These are phyloP conservation scores for Parnassius smintheus DNA, from an alignment of 2,888 invertebrate genomes.

Conservation along the genomic window DNA sequence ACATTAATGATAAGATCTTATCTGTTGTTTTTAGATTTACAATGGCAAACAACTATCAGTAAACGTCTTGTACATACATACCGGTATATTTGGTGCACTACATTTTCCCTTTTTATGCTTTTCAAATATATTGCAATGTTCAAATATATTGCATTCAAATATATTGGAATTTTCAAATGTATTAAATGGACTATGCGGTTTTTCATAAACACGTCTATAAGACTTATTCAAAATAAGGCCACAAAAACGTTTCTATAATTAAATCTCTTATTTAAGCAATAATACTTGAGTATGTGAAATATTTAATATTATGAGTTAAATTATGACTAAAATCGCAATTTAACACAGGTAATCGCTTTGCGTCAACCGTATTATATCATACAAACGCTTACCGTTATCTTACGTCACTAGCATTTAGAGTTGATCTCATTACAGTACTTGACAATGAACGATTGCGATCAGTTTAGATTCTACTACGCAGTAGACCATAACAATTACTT, in stretches of 20 bases:
- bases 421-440: conserved; percentile 20
- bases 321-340: background rate
- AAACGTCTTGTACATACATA: background rate
- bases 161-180: no score
- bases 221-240: no score
- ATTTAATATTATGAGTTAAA: background rate
- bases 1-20: conserved; percentile 17
- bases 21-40: conserved; percentile 11
- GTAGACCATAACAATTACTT: conserved; percentile 1
- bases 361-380: conserved; percentile 2
- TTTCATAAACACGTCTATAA: no score
- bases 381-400: conserved; percentile 8
- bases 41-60: conserved; percentile 1
- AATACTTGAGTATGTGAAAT: background rate
- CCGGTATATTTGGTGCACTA: background rate
- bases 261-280: background rate
- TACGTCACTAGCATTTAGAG: conserved; percentile 15
- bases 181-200: no score
- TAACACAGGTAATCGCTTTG: conserved; percentile 7
- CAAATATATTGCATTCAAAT: no score
- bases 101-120: no score
- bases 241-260: no score
- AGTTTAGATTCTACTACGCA: conserved; percentile 5
- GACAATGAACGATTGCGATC: conserved; percentile 11
- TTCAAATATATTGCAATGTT: no score